Percentiles rank a stretch among this genome's conserved stretches.
Evolutionary conservation across 2,113 vertebrate species (phyloP).

Genomic region (Syrmaticus mikado): DNA sequence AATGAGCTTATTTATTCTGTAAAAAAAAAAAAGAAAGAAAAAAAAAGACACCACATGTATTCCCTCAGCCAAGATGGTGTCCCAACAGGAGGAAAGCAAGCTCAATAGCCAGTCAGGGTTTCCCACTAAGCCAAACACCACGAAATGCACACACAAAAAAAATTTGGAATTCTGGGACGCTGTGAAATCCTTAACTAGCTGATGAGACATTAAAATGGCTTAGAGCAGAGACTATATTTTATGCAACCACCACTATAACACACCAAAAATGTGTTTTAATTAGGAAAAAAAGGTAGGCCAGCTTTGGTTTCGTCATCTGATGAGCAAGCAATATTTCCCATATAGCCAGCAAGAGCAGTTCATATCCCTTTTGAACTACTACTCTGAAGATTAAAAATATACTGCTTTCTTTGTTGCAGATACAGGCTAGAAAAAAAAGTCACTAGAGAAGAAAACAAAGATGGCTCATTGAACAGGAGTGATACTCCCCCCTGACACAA

Average conservation of each 20-base stretch:
- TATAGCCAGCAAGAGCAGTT: conserved; percentile 71
- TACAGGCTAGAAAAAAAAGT: background rate
- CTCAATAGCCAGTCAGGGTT: conserved; percentile 40
- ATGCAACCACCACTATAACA: conserved; percentile 57
- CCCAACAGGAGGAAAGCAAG: conserved; percentile 27
- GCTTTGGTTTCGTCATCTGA: conserved; percentile 65
- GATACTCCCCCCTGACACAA: background rate
- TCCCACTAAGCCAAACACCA: conserved; percentile 41
- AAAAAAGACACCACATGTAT: background rate
- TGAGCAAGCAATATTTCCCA: conserved; percentile 12
- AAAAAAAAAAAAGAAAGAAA: background rate
- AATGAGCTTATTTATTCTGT: background rate
- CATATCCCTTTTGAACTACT: conserved; percentile 60
- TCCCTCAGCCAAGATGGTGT: background rate
- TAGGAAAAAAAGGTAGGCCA: conserved; percentile 39
- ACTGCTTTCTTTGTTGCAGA: background rate
- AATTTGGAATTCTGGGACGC: background rate
- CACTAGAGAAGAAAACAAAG: conserved; percentile 13
- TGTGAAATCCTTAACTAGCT: conserved; percentile 49
- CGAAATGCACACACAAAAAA: background rate
- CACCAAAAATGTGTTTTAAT: conserved; percentile 55
- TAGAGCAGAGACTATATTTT: conserved; percentile 39
- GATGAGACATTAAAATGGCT: conserved; percentile 22
- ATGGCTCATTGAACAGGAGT: background rate
- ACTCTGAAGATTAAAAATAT: conserved; percentile 8